Conservation (phyloP, 2,888 invertebrate species). For the Sinhomidia bicolor region DNA sequence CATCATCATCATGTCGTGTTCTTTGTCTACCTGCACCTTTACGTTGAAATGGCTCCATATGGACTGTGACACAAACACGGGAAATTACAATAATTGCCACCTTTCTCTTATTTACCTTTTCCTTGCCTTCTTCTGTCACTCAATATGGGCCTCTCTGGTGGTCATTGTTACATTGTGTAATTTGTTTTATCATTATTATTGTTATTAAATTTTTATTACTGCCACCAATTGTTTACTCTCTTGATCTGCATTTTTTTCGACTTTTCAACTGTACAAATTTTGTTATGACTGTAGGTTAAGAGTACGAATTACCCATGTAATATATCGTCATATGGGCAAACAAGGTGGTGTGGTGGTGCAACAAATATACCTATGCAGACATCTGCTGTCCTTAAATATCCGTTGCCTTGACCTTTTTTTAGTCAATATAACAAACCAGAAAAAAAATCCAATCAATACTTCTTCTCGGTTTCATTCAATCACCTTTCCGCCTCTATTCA, state of each 20-base stretch:
- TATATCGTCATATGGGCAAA: too few species aligned
- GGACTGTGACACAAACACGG: background rate
- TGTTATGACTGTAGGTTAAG: too few species aligned
- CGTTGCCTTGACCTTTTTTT: slow-evolving; percentile 6
- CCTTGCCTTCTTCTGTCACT: background rate
- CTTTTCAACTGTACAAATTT: too few species aligned
- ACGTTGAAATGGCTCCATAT: background rate
- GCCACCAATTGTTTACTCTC: background rate
- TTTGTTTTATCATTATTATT: background rate
- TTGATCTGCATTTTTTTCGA: too few species aligned
- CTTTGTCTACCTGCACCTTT: too few species aligned
- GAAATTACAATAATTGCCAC: slow-evolving; percentile 14
- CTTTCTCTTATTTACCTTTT: background rate
- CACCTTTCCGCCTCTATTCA: background rate
- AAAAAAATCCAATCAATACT: background rate
- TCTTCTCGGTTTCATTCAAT: background rate
- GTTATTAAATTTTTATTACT: background rate
- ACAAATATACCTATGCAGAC: too few species aligned
- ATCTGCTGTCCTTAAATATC: too few species aligned
- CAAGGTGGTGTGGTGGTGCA: too few species aligned
- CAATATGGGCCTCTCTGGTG: background rate
- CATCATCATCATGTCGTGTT: too few species aligned
- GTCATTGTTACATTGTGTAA: background rate
- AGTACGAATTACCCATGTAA: too few species aligned
- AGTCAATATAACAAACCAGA: background rate